Evolutionary conservation across 2,797 vertebrate genomes (phyloP).

Genomic region (Dipus sagitta): DNA sequence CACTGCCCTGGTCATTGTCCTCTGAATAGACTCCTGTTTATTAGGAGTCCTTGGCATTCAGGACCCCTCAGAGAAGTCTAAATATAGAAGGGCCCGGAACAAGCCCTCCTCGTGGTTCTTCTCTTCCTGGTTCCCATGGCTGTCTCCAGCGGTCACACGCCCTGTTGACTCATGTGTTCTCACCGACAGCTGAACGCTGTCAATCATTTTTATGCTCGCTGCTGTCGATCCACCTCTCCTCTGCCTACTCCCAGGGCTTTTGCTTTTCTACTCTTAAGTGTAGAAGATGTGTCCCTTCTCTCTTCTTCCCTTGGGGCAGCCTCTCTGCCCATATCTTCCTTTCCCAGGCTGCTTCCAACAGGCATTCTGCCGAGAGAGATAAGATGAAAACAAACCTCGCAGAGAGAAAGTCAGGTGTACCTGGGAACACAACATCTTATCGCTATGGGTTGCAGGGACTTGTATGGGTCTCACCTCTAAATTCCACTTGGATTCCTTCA

Average conservation of each 20-base stretch:
- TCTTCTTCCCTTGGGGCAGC: neutral
- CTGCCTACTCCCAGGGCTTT: neutral
- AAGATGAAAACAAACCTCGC: neutral
- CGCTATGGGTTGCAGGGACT: neutral
- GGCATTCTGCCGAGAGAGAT: neutral
- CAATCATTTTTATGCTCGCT: neutral
- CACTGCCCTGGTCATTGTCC: neutral
- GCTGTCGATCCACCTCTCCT: neutral
- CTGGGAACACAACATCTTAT: constrained; percentile 43
- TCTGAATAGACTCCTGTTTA: neutral
- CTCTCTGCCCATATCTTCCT: neutral
- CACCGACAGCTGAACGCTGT: neutral
- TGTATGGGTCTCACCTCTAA: neutral
- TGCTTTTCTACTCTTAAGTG: neutral
- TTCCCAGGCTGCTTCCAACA: neutral
- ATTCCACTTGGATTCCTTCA: constrained; percentile 27
- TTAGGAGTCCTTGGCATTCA: neutral
- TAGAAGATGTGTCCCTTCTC: neutral
- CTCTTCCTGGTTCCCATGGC: constrained; percentile 35
- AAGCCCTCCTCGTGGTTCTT: neutral
- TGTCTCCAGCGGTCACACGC: neutral
- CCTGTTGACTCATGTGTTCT: constrained; percentile 4
- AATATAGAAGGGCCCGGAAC: neutral
- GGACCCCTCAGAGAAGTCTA: neutral
- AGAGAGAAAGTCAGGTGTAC: constrained; percentile 20